A percentile compares a stretch with the other conserved stretches of the same genome.
Evolutionary conservation across 2,888 invertebrate genomes (phyloP).

Genomic region (Petrophora chlorosata): DNA sequence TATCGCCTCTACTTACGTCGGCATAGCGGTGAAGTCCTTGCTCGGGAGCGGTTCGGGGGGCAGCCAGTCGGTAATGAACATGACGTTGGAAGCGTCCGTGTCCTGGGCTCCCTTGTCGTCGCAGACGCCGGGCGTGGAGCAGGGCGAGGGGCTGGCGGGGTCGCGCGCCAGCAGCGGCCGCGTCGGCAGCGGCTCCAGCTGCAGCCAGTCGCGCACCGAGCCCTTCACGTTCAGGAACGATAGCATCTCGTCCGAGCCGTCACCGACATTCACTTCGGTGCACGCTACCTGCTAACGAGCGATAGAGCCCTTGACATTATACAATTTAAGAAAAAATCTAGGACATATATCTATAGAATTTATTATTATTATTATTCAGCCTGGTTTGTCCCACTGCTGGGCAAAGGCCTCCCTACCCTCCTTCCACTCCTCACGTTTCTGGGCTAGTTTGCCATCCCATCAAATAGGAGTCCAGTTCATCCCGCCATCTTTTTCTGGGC

Average conservation of each 20-base stretch:
- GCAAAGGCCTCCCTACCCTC: no score
- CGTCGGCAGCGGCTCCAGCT: constrained; percentile 62
- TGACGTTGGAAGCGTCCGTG: constrained; percentile 43
- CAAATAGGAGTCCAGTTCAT: no score
- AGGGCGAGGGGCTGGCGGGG: constrained; percentile 36
- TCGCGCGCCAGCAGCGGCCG: constrained; percentile 43
- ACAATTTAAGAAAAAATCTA: no score
- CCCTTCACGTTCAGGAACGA: constrained; percentile 70
- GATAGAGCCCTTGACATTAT: no score
- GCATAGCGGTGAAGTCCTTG: constrained; percentile 82
- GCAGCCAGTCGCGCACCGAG: constrained; percentile 67
- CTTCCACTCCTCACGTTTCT: no score
- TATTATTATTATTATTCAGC: no score
- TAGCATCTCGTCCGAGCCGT: constrained; percentile 53
- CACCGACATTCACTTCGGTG: constrained; percentile 28
- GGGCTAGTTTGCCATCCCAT: no score
- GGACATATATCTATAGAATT: no score
- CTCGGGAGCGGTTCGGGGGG: constrained; percentile 78
- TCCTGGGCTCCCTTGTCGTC: constrained; percentile 30
- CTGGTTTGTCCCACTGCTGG: no score
- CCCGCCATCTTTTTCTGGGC: no score
- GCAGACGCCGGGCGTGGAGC: constrained; percentile 37
- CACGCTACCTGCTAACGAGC: constrained; percentile 20
- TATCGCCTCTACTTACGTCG: constrained; percentile 83
- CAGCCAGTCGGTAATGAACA: constrained; percentile 84